Evolutionary conservation across 2,888 invertebrate species (phyloP).

Genomic region (Cosmorhoe ocellata): DNA sequence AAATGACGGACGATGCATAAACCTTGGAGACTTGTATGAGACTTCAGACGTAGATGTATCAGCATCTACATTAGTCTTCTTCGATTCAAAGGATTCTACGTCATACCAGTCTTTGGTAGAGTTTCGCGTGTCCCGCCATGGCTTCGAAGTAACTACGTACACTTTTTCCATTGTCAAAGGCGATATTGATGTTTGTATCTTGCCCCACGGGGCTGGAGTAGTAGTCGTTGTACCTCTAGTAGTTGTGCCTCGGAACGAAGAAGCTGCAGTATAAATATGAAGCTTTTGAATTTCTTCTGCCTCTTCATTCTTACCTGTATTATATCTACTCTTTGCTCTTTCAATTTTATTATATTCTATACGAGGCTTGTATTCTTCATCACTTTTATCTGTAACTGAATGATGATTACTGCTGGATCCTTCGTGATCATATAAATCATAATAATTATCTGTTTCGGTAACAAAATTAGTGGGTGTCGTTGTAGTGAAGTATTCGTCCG

Average conservation of each 20-base stretch:
- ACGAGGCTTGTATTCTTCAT: conserved; percentile 43
- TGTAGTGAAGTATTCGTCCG: conserved; percentile 88
- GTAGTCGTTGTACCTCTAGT: conserved; percentile 54
- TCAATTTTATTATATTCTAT: conserved; percentile 68
- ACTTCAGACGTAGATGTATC: conserved; percentile 53
- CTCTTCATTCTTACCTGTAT: conserved; percentile 53
- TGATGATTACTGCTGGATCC: conserved; percentile 74
- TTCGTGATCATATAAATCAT: conserved; percentile 74
- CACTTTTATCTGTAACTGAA: conserved; percentile 59
- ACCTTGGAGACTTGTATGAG: conserved; percentile 77
- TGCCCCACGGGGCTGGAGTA: conserved; percentile 84
- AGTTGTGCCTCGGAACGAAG: conserved; percentile 63
- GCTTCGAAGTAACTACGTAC: conserved; percentile 91
- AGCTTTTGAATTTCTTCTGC: conserved; percentile 56
- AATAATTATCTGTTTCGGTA: conserved; percentile 57
- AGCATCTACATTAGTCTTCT: conserved; percentile 51
- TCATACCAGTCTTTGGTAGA: conserved; percentile 58
- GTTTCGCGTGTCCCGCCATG: conserved; percentile 68
- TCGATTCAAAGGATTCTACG: conserved; percentile 59
- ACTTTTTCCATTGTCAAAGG: conserved; percentile 91
- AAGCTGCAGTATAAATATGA: conserved; percentile 69
- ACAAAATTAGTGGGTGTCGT: conserved; percentile 68
- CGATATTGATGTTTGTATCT: conserved; percentile 87
- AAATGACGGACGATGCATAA: conserved; percentile 81
- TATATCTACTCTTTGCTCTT: conserved; percentile 52